Evolutionary conservation across 2,888 invertebrate genomes (phyloP), one percentile per base, ranked within the genome.

Genomic region (Arrhopalites spinosus): DNA sequence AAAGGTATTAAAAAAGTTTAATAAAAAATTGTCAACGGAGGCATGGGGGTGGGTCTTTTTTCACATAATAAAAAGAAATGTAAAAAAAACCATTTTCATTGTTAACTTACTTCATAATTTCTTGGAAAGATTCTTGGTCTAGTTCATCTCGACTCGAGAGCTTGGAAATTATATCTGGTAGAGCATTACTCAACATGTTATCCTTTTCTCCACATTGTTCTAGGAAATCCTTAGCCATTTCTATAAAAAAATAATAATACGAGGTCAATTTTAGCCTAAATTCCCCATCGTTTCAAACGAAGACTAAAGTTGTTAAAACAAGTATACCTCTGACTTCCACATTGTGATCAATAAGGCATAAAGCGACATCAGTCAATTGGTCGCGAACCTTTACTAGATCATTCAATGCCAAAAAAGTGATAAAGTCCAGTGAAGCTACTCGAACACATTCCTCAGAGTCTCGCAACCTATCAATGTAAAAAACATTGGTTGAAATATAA

Each of bases 371-470:
- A 0, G 80, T 76, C 13, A 82, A 66, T 45, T 81, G 80, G 7
- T 80, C 80, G 23, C 79, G 63, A 68, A 80, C 74, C 73, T 81
- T 82, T 0, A 82, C 75, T 29, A 82, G 75, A 74, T 82, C 82
- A 25, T 79, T 80, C 2, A 82, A 27, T 17, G 80, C 80, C 47
- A 82, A 77, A 66, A 79, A 82, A 63, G 77, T 74, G 23, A 82
- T 80, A 77, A 80, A 82, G 69, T 82, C 82, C 79, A 82, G 73
- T 27, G 79, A 77, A 2, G 82, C 81, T 43, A 78, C 78, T 45
- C 78, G 75, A 5, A 82, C 76, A 36, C 72, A 67, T 0, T 66
- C 56, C 25, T 80, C 77, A 29, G 63, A 61, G 67, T 76, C 73
- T 7, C 72, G 43, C 11, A 82, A 64, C 27, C 81, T 81, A 43